Conservation (phyloP, 2,888 invertebrate genomes). For the Drosophila atripex region DNA sequence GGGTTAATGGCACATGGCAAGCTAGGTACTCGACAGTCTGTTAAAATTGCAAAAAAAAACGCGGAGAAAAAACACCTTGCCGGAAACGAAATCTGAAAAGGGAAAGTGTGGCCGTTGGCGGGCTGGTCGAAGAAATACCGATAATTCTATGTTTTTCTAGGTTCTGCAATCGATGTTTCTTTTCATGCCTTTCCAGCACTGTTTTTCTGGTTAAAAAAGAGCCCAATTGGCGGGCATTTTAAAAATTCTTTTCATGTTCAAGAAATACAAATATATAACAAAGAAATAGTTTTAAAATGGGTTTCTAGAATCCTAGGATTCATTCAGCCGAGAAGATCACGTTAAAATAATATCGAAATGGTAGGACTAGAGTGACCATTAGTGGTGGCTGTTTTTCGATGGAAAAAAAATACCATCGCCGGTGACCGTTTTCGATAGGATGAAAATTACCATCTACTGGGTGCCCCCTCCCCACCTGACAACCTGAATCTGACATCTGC, state of each 20-base stretch:
- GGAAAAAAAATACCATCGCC: background rate
- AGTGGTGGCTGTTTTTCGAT: background rate
- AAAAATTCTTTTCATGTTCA: no score
- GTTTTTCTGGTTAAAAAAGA: no score
- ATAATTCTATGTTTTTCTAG: constrained; percentile 2
- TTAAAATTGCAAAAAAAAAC: constrained; percentile 32
- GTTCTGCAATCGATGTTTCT: background rate
- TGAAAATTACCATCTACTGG: background rate
- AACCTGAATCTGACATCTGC: constrained; percentile 9
- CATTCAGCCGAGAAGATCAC: no score
- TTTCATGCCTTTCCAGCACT: background rate
- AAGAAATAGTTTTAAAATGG: no score
- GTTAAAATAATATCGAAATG: no score
- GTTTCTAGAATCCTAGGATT: no score
- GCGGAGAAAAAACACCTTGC: constrained; percentile 32
- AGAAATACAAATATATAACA: no score
- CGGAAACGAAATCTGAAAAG: constrained; percentile 34
- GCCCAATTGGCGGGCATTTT: no score
- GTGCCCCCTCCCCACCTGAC: background rate
- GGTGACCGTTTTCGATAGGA: constrained; percentile 1
- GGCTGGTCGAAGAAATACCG: background rate
- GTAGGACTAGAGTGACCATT: no score
- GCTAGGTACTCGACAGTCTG: constrained; percentile 11
- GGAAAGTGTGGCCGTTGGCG: constrained; percentile 11
- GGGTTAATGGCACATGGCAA: constrained; percentile 33